Evolutionary conservation across 2,888 invertebrate species (phyloP).

Genomic region (Drosophila nr. perissopoda): DNA sequence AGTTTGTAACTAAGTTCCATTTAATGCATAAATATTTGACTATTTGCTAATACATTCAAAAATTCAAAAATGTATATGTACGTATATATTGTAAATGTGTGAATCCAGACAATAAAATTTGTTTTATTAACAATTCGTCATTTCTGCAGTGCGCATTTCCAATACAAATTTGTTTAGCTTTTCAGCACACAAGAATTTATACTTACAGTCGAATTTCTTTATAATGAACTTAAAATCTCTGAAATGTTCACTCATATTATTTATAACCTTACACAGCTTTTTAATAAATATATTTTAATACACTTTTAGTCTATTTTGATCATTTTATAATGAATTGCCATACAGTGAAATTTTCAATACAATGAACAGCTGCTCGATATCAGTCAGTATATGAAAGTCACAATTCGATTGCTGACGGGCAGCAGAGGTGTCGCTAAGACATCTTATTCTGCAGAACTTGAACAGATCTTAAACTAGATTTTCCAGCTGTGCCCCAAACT

Average conservation of each 20-base stretch:
- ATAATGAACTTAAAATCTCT: background rate
- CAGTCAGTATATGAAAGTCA: too few species aligned
- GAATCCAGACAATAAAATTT: background rate
- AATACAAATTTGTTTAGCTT: background rate
- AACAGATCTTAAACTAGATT: background rate
- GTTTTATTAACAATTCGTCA: constrained; percentile 2
- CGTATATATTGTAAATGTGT: background rate
- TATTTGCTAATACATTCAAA: too few species aligned
- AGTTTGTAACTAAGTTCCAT: background rate
- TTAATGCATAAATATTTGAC: constrained; percentile 9
- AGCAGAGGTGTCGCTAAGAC: background rate
- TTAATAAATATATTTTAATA: background rate
- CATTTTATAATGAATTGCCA: background rate
- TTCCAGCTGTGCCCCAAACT: background rate
- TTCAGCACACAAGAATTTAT: background rate
- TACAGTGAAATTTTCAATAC: background rate
- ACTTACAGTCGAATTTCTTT: background rate
- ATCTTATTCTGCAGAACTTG: background rate
- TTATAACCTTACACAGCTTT: background rate
- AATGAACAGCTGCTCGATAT: background rate
- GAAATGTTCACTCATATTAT: background rate
- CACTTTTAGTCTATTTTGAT: background rate
- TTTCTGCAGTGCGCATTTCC: constrained; percentile 32
- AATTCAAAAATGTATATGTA: background rate
- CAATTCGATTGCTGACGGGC: background rate